A percentile compares a stretch with the other conserved stretches of the same genome.
Conservation (phyloP, 2,113 vertebrate species). For the Esox niger region DNA sequence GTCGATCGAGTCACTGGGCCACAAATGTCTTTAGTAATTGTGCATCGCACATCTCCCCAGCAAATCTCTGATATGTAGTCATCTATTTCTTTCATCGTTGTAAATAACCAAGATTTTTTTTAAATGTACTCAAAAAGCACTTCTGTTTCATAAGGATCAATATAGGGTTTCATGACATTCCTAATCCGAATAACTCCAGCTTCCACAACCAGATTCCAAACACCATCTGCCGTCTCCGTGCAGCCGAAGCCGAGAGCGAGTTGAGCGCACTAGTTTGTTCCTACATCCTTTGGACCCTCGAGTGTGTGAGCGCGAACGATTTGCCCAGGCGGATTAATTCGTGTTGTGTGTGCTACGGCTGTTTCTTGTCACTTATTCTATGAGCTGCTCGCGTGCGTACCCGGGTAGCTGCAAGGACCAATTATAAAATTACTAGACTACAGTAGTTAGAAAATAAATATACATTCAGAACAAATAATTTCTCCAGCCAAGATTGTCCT, state of each 20-base stretch:
- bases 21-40: not conserved
- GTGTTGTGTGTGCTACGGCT: conserved; percentile 78
- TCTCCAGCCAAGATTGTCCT: conserved; percentile 31
- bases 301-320: conserved; percentile 42
- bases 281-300: conserved; percentile 45
- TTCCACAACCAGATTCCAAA: not conserved
- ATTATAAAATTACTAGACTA: conserved; percentile 37
- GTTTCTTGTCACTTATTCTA: conserved; percentile 87
- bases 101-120: not conserved
- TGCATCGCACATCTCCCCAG: too few species aligned
- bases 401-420: conserved; percentile 63
- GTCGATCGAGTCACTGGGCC: not conserved
- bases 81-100: too few species aligned
- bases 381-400: conserved; percentile 73
- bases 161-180: not conserved
- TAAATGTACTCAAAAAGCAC: too few species aligned
- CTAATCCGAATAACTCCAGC: conserved; percentile 63
- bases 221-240: not conserved
- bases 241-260: not conserved
- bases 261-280: conserved; percentile 70
- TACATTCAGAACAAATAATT: conserved; percentile 18
- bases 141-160: too few species aligned
- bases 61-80: too few species aligned
- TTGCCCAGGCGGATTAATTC: conserved; percentile 83
- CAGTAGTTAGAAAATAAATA: conserved; percentile 34